Conservation (phyloP, 1,140 invertebrate genomes). For the Lineus longissimus region DNA sequence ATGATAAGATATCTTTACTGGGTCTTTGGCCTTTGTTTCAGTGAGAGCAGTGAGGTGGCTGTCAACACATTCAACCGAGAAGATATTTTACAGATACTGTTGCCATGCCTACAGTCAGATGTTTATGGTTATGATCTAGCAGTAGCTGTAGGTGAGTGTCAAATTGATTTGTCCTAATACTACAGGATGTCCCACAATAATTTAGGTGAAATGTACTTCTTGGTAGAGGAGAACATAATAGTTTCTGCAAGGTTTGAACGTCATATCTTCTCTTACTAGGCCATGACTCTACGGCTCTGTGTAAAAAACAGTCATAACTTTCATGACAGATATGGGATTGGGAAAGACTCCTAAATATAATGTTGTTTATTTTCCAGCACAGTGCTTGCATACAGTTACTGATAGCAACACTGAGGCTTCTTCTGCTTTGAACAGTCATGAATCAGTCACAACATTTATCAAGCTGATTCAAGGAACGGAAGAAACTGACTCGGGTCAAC, state of each 20-base stretch:
- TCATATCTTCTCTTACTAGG: too few species aligned
- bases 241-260: too few species aligned
- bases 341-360: too few species aligned
- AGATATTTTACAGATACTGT: conserved; percentile 62
- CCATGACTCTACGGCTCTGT: too few species aligned
- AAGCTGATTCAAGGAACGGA: background rate
- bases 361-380: conserved; percentile 44
- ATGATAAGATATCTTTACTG: conserved; percentile 25
- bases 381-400: conserved; percentile 65
- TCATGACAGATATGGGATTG: too few species aligned
- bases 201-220: background rate
- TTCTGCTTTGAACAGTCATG: background rate
- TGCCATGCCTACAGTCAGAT: conserved; percentile 62
- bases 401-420: conserved; percentile 63
- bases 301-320: too few species aligned
- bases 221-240: too few species aligned
- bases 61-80: conserved; percentile 66
- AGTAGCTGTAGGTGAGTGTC: conserved; percentile 55
- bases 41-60: conserved; percentile 61
- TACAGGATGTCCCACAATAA: background rate
- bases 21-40: conserved; percentile 38
- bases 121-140: conserved; percentile 62
- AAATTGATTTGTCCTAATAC: conserved; percentile 8
- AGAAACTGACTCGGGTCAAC: background rate
- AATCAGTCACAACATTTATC: background rate